Evolutionary conservation across 2,113 vertebrate genomes (phyloP), one percentile per base, ranked within the genome.

Genomic region (Cyphomyrus plagiostoma): DNA sequence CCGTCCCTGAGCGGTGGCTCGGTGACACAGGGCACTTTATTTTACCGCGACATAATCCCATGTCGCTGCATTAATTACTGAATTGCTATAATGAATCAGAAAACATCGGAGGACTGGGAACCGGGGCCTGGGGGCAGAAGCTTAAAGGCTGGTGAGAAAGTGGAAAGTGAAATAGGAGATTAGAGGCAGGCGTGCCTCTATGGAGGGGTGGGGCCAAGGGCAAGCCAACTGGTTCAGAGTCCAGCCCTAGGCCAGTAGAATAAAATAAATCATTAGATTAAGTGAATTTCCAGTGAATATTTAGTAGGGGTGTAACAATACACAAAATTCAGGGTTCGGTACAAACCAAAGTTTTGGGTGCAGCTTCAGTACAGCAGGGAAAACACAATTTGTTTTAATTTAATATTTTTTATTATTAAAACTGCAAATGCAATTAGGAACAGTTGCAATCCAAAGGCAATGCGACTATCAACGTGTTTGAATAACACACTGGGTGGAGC

Each of bases 41-140:
- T 94, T 94, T 94, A 95, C 94, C 92, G 89, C 94, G 85, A 93
- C 95, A 94, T 96, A 95, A 96, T 95, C 95, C 95, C 94, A 94
- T 95, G 94, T 95, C 95, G 93, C 93, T 92, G 94, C 95, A 96
- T 96, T 95, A 96, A 96, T 96, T 95, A 95, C 94, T 95, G 95
- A 95, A 96, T 96, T 96, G 96, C 95, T 96, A 96, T 96, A 96
- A 94, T 93, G 95, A 96, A 96, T 96, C 95, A 96, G 94, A 93
- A 90, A 95, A 95, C 93, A 89, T 89, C 49, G 52, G 11, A 39
- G 15, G 89, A 46, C 74, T 66, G 50, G 46, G 87, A 88, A 45
- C 58, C 6, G 21, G 46, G 50, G 93, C 93, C 94, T n/a, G 49
- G 85, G 7, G 49, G 49, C 49, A 52, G 21, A 88, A 92, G 94